Evolutionary conservation across 2,888 invertebrate genomes (phyloP).

Genomic region (Cosmopolites sordidus): DNA sequence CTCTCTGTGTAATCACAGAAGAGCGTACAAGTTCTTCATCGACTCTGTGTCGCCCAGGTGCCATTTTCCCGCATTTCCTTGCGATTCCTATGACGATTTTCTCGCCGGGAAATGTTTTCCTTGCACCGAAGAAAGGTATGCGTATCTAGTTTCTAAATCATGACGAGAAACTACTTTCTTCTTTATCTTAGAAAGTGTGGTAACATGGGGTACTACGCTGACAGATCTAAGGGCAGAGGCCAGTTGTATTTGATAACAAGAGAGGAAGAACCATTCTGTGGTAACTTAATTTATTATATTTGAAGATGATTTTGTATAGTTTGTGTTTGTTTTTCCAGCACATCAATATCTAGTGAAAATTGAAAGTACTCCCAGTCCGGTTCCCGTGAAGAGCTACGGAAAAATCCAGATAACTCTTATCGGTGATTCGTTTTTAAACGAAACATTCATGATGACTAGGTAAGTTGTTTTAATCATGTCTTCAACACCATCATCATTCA

Average conservation of each 20-base stretch:
- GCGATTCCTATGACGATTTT: constrained; percentile 79
- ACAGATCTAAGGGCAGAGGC: constrained; percentile 76
- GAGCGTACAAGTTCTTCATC: constrained; percentile 92
- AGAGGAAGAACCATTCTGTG: constrained; percentile 89
- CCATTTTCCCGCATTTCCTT: constrained; percentile 87
- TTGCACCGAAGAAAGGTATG: constrained; percentile 53
- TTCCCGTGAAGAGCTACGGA: constrained; percentile 70
- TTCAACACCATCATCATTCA: not conserved
- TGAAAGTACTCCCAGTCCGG: constrained; percentile 65
- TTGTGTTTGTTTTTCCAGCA: constrained; percentile 56
- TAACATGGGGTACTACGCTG: constrained; percentile 92
- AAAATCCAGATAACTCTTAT: constrained; percentile 75
- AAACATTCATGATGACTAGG: constrained; percentile 85
- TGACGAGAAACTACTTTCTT: not conserved
- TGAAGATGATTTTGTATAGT: not conserved
- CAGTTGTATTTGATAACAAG: constrained; percentile 85
- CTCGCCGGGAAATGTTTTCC: constrained; percentile 73
- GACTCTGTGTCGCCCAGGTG: constrained; percentile 90
- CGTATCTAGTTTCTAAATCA: no score
- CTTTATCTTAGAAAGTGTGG: constrained; percentile 58
- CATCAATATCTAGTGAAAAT: constrained; percentile 84
- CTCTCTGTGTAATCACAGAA: constrained; percentile 86
- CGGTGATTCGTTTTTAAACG: constrained; percentile 77
- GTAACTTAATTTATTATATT: constrained; percentile 47
- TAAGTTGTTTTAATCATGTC: no score